phyloP scores from a whole-genome alignment of 2,113 vertebrate genomes.

The Serilophus lunatus region DNA sequence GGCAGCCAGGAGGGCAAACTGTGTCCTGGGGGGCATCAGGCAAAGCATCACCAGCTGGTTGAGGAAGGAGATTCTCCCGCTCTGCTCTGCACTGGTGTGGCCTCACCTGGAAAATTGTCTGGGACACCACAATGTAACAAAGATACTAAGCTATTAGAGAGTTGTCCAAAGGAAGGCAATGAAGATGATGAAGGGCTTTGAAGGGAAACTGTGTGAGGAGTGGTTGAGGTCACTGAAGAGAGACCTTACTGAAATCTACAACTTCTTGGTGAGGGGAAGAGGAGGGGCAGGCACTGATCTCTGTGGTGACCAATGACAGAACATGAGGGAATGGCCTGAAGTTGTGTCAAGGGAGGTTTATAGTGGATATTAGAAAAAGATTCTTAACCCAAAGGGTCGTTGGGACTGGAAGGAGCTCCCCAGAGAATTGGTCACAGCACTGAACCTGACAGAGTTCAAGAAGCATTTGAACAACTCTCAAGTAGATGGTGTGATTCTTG shows the following conservation, averaged over 20 bases:
- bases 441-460: neutral
- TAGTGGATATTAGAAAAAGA: neutral
- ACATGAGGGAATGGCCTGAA: rapidly evolving
- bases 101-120: rapidly evolving
- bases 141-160: neutral
- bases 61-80: neutral
- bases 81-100: rapidly evolving
- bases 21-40: neutral
- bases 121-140: rapidly evolving
- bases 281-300: neutral
- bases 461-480: neutral
- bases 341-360: neutral
- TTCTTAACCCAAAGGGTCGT: neutral
- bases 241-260: neutral
- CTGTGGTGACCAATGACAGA: neutral
- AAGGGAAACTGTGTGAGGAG: rapidly evolving
- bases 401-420: neutral
- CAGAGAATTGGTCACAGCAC: neutral
- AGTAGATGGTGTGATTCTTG: neutral
- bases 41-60: rapidly evolving
- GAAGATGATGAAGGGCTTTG: neutral
- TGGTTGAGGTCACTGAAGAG: neutral
- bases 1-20: rapidly evolving
- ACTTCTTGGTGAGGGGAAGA: rapidly evolving
- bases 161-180: neutral